These are phyloP conservation scores for Caenorhabditis virilis DNA, from an alignment of 2,888 invertebrate species.

Conservation along the genomic window DNA sequence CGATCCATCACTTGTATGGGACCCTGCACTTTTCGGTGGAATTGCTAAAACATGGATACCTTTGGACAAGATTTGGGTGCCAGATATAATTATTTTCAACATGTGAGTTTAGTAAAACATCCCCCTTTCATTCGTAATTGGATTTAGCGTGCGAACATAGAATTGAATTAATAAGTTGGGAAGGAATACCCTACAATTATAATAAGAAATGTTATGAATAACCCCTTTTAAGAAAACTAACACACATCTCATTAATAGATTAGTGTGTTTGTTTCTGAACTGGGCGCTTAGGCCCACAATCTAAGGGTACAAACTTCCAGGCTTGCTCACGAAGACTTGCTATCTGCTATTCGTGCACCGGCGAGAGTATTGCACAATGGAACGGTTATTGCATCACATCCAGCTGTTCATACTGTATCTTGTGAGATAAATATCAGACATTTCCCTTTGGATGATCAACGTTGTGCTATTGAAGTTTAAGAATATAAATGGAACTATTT, in stretches of 20 bases:
- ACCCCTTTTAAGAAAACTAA: too few relatives aligned
- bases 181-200: too few relatives aligned
- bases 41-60: constrained; percentile 84
- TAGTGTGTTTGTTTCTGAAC: too few relatives aligned
- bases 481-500: neutral
- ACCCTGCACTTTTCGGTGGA: constrained; percentile 81
- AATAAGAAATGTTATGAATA: too few relatives aligned
- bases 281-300: constrained; percentile 29
- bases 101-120: constrained; percentile 81
- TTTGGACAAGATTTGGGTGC: constrained; percentile 82
- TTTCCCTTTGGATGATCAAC: constrained; percentile 57
- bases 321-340: constrained; percentile 64
- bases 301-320: constrained; percentile 58
- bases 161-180: too few relatives aligned
- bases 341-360: constrained; percentile 59
- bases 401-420: constrained; percentile 64
- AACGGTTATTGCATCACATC: constrained; percentile 60
- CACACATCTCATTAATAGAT: too few relatives aligned
- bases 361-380: constrained; percentile 58
- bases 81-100: constrained; percentile 86
- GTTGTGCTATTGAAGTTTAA: constrained; percentile 60
- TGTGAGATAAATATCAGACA: constrained; percentile 63
- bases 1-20: constrained; percentile 84
- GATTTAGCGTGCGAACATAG: too few relatives aligned
- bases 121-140: too few relatives aligned